Percentiles rank a stretch among this genome's conserved stretches.
phyloP scores from a whole-genome alignment of 1,140 invertebrate species.

The Dendroctonus valens region DNA sequence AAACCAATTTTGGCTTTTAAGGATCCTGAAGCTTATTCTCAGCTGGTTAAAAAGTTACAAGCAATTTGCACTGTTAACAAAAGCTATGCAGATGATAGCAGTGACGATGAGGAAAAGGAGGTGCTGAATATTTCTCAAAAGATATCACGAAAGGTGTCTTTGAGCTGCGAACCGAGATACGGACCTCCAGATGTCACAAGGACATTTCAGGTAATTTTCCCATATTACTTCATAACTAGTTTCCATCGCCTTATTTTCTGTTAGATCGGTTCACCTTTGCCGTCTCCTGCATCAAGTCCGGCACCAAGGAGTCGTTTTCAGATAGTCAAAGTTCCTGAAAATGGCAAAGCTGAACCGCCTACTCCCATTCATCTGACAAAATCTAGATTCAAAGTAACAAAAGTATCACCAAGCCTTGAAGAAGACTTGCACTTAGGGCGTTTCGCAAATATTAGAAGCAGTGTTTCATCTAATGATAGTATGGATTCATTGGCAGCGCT shows the following conservation, averaged over 20 bases:
- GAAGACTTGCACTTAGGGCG: slow-evolving; percentile 36
- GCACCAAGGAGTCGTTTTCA: slow-evolving; percentile 37
- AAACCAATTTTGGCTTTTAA: slow-evolving; percentile 24
- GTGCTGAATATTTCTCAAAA: slow-evolving; percentile 39
- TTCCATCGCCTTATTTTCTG: slow-evolving; percentile 14
- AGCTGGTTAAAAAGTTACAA: slow-evolving; percentile 42
- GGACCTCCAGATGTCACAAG: slow-evolving; percentile 26
- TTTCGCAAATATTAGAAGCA: slow-evolving; percentile 44
- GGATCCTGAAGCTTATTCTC: slow-evolving; percentile 42
- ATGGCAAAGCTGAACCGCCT: slow-evolving; percentile 5
- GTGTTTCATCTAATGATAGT: slow-evolving; percentile 44
- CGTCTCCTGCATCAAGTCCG: slow-evolving; percentile 34
- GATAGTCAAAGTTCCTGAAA: slow-evolving; percentile 34
- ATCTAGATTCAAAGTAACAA: slow-evolving; percentile 38
- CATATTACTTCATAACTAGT: slow-evolving; percentile 1
- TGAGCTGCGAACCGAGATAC: slow-evolving; percentile 44
- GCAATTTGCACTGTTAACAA: slow-evolving; percentile 46
- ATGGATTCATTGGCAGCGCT: slow-evolving; percentile 38
- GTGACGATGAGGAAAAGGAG: slow-evolving; percentile 39
- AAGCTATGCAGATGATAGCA: slow-evolving; percentile 34
- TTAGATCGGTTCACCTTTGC: slow-evolving; percentile 33
- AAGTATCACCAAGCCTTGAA: slow-evolving; percentile 37
- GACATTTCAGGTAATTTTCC: slow-evolving; percentile 29
- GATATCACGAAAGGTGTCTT: slow-evolving; percentile 42
- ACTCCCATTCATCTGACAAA: slow-evolving; percentile 8